Base-by-base conservation (phyloP, 1,140 invertebrate genomes). In the Atta cephalotes region DNA sequence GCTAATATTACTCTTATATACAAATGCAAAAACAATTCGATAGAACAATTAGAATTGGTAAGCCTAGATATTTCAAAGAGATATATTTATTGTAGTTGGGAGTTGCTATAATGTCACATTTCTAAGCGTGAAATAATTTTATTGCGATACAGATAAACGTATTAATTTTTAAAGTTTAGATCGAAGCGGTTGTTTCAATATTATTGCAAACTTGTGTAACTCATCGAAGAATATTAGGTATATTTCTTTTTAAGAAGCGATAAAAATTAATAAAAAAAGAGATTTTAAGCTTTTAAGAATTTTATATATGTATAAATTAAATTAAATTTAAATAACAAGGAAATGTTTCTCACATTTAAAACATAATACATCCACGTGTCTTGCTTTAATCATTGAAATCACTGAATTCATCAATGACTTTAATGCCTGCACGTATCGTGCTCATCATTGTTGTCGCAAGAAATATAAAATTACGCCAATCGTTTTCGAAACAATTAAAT, bases 361-460 rank as follows among this genome's bases (percentile, higher is more conserved):
- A 66, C 21, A 31, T 31, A 35, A 45, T 39, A 1, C 3, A 58
- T 25, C n/a, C 4, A 60, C 1, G 2, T 45, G 10, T 72, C 5
- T 12, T 45, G 28, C 31, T 21, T 79, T 53, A 53, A 53, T 9
- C 12, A 39, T 84, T 51, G 53, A 63, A 80, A 31, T 88, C 76
- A 39, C 58, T 77, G 74, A 62, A 71, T 81, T 87, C 51, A 56
- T 16, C 28, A 86, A 91, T 89, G 92, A 93, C 86, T 91, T 91
- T 77, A 92, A 93, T 90, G 92, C 90, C 88, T 58, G 89, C 91
- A 92, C 78, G 76, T 89, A 88, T 89, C 79, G 62, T 86, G 58
- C 21, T 84, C 71, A 28, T 74, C 45, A 72, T 9, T 45, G 71
- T 56, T 35, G 53, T 84, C 16, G 60, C 35, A 21, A 45, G 49